Evolutionary conservation across 2,888 invertebrate species (phyloP), one percentile per base, ranked within the genome.

Genomic region (Eupithecia dodoneata): DNA sequence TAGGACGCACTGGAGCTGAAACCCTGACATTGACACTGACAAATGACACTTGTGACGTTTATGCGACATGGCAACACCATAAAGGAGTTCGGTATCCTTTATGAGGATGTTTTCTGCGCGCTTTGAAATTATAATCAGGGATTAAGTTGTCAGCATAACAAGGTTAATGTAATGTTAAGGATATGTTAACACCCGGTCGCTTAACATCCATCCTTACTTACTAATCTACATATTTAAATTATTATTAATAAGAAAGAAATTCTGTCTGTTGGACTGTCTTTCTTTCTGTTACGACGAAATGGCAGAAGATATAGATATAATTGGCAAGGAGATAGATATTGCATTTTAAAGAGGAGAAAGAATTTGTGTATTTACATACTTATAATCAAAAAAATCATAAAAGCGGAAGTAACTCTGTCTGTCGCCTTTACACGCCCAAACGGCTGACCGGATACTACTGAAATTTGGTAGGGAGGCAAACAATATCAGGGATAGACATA

Each of bases 21-120:
- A 74, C 72, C 63, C 72, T 74, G 69, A 76, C 77, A 77, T 18
- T 74, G 77, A 75, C 77, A 70, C 45, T 77, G 77, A 77, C 75
- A 77, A 77, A 77, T 77, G 75, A 77, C 75, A 75, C 45, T 66
- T 75, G 69, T 75, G 77, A 77, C 77, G 70, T 77, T 59, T 74
- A 77, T 77, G 69, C 52, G 77, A 77, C 74, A 70, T 73, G 75
- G 73, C 75, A 75, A 75, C 77, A 77, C 75, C 77, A 73, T 75
- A 70, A 44, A 55, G 47, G 49, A 55, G 63, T 73, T 72, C 18
- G 66, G 49, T 13, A 74, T 67, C 13, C 10, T 74, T 72, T 76
- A 73, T 52, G 69, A 66, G 41, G 52, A 66, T 76, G 66, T 41
- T 76, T 66, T 75, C 52, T 66, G 9, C 45, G 12, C 4, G 45